Base-by-base conservation (phyloP, 2,797 vertebrate species). In the Pempheris klunzingeri region DNA sequence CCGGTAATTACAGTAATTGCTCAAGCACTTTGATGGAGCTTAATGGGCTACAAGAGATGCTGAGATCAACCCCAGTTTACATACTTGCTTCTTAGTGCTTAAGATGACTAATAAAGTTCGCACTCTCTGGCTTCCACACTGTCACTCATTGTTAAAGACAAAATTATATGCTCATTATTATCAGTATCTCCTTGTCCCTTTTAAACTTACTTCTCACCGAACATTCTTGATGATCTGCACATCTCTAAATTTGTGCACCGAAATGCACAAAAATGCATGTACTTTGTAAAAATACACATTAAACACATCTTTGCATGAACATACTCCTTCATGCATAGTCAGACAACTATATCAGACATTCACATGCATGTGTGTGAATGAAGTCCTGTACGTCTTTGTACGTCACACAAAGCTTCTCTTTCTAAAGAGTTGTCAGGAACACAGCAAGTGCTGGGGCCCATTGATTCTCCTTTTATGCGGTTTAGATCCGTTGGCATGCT, bases 1-100 rank as follows among this genome's bases (percentile, higher is more conserved):
- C 20, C 5, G 22, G 54, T 80, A 55, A 80, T 87, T 59, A 68
- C 11, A 1, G 65, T 67, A 71, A 75, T 71, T 75, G 28, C 66
- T 77, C 20, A 43, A 60, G 22, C 14, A 24, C 65, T 58, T 30
- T 54, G 52, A 72, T 20, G 7, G 60, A 63, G 24, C 71, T 70
- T 62, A 82, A 71, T 64, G n/a, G 44, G 41, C 60, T 59, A 24
- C 1, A 8, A 68, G 44, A 66, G 65, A 58, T 28, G 46, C 39
- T 63, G n/a, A 15, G 24, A 71, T 65, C 39, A 77, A 67, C 36
- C 55, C 38, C 3, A 36, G 38, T 75, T 85, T 81, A 18, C 28
- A 53, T 39, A 49, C 46, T 67, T 65, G 4, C 18, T 52, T 41
- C 46, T 77, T 26, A 44, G 15, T 20, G 47, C 28, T 61, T 28